phyloP scores from a whole-genome alignment of 2,113 vertebrate species.

The Poeciliopsis occidentalis region DNA sequence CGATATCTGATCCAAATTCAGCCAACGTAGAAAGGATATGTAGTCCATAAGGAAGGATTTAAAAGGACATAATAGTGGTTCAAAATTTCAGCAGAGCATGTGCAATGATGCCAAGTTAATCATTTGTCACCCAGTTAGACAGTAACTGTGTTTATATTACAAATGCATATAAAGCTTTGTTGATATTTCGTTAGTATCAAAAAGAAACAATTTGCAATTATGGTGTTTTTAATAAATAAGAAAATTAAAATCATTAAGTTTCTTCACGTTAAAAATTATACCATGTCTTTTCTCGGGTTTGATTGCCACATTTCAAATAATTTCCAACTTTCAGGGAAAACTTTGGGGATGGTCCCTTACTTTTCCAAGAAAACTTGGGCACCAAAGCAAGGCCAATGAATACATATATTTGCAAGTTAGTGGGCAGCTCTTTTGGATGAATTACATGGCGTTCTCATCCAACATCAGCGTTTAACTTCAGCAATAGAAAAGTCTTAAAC shows the following conservation, averaged over 20 bases:
- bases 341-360: background rate
- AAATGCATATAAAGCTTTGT: too few relatives aligned
- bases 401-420: background rate
- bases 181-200: too few relatives aligned
- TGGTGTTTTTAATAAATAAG: too few relatives aligned
- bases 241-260: too few relatives aligned
- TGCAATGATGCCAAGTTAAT: background rate
- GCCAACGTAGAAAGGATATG: background rate
- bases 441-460: background rate
- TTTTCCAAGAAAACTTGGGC: background rate
- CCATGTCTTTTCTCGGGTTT: background rate
- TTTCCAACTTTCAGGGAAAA: background rate
- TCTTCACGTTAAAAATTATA: too few relatives aligned
- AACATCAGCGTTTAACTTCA: background rate
- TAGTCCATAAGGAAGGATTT: background rate
- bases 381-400: background rate
- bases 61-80: background rate
- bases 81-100: background rate
- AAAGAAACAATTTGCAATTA: too few relatives aligned
- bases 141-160: background rate
- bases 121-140: background rate
- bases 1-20: background rate
- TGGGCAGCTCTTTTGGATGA: too few relatives aligned
- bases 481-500: background rate
- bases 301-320: background rate